A percentile compares a stretch with the other conserved stretches of the same genome.
These are phyloP conservation scores for Lagorchestes hirsutus DNA, from an alignment of 2,797 vertebrate genomes.

Conservation along the genomic window DNA sequence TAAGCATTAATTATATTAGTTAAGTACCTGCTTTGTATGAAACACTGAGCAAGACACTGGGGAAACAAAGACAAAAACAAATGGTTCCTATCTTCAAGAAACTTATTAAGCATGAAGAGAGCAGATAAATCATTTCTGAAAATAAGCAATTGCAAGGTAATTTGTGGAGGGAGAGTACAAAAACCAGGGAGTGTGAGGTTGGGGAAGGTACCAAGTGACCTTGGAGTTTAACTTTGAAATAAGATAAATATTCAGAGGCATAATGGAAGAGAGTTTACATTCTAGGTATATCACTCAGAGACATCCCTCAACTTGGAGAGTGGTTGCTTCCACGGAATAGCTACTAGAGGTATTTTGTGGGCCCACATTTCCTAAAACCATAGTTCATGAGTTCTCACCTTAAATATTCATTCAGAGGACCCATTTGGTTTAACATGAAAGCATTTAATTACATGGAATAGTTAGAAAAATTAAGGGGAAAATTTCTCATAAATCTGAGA, in stretches of 20 bases:
- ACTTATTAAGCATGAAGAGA: neutral
- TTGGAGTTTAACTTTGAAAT: neutral
- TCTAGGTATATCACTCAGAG: neutral
- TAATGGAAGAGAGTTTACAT: neutral
- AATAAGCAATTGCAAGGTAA: neutral
- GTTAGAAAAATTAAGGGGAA: neutral
- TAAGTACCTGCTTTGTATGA: neutral
- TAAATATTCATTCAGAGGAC: neutral
- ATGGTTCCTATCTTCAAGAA: neutral
- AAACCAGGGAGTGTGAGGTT: accelerated
- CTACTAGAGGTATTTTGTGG: neutral
- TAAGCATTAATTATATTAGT: neutral
- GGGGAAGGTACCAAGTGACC: neutral
- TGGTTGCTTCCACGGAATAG: neutral
- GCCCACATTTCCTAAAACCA: neutral
- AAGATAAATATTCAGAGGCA: neutral
- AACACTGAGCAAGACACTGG: neutral
- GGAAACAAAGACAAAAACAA: neutral
- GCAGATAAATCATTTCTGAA: neutral
- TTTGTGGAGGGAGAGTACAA: neutral
- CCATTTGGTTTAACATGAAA: neutral
- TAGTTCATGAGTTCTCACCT: neutral
- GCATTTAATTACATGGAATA: neutral
- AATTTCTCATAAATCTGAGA: neutral
- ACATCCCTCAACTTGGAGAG: neutral